Evolutionary conservation across 2,113 vertebrate genomes (phyloP).

Genomic region (Poecile atricapillus): DNA sequence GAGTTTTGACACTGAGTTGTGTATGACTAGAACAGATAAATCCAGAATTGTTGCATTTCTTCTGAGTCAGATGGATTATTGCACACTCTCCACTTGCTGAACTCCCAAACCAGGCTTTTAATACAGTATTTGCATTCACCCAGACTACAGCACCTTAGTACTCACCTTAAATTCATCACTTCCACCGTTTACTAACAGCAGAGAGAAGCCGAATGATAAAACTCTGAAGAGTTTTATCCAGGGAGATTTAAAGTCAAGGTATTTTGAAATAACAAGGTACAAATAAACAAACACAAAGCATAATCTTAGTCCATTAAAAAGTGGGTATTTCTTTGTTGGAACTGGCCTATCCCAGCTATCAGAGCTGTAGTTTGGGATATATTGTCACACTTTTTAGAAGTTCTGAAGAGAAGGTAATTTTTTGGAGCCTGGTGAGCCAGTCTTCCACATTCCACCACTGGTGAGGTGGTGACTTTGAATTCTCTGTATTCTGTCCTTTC

Average conservation of each 20-base stretch:
- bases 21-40: background rate
- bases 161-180: background rate
- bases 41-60: background rate
- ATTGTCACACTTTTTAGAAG: background rate
- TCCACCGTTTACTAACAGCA: background rate
- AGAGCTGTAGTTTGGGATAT: background rate
- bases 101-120: background rate
- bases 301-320: background rate
- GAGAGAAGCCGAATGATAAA: background rate
- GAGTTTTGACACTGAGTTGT: background rate
- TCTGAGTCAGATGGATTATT: background rate
- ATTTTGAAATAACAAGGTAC: background rate
- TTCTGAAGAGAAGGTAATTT: background rate
- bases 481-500: background rate
- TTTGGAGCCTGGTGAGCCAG: background rate
- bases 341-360: background rate
- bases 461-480: background rate
- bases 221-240: background rate
- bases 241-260: background rate
- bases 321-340: background rate
- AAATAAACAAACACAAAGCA: background rate
- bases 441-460: background rate
- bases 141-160: background rate
- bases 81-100: background rate
- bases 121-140: background rate